Conservation (phyloP, 2,113 vertebrate genomes). For the Mirounga angustirostris region DNA sequence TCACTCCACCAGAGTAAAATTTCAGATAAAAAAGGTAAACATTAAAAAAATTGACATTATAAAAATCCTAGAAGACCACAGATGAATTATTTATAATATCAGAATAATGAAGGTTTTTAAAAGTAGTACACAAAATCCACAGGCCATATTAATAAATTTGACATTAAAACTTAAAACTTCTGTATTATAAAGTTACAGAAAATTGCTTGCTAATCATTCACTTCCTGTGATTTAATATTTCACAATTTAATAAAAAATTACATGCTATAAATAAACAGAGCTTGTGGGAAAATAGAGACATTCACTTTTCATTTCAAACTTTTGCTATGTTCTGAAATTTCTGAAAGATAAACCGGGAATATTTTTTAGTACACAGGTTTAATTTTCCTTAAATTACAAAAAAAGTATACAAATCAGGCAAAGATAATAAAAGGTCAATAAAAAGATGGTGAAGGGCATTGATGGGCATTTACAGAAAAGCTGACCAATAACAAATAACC, state of each 20-base stretch:
- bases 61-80: neutral
- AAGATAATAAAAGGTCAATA: neutral
- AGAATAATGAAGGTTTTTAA: neutral
- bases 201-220: neutral
- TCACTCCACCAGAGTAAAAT: neutral
- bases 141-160: neutral
- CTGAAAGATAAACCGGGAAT: neutral
- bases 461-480: neutral
- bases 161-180: neutral
- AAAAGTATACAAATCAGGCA: neutral
- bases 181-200: neutral
- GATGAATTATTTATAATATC: neutral
- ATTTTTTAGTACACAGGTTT: neutral
- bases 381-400: neutral
- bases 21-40: neutral
- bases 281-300: neutral
- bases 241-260: neutral
- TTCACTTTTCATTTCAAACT: neutral
- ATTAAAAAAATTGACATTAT: neutral
- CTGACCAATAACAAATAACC: neutral
- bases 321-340: neutral
- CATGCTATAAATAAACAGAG: neutral
- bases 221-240: neutral
- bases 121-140: neutral
- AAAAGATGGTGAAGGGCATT: neutral